Evolutionary conservation across 2,797 vertebrate genomes (phyloP).

Genomic region (Acanthis flammea): DNA sequence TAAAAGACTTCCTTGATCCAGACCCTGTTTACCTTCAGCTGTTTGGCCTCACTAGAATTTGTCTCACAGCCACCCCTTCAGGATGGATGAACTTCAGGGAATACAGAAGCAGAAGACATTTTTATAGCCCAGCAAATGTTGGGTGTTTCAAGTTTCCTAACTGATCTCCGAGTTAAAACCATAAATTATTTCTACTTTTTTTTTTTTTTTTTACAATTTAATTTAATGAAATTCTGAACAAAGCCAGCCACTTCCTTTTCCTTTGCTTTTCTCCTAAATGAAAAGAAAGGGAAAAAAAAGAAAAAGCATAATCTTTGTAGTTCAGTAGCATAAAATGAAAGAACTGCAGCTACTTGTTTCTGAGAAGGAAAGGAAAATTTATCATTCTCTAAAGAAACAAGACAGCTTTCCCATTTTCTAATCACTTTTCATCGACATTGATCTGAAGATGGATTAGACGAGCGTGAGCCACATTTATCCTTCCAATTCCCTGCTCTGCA

Average conservation of each 20-base stretch:
- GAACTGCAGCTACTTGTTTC: background rate
- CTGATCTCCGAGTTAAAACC: background rate
- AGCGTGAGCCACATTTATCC: background rate
- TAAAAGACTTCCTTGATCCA: background rate
- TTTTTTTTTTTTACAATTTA: background rate
- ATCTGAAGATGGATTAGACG: background rate
- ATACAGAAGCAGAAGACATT: background rate
- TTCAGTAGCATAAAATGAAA: background rate
- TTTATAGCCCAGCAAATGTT: background rate
- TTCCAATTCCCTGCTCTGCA: background rate
- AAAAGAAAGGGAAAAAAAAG: background rate
- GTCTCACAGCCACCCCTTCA: background rate
- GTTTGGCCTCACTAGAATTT: background rate
- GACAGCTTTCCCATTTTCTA: constrained; percentile 29
- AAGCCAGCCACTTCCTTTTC: background rate
- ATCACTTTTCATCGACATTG: constrained; percentile 26
- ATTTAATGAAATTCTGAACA: background rate
- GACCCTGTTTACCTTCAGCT: background rate
- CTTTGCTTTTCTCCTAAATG: background rate
- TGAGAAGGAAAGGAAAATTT: background rate
- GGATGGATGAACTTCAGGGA: background rate
- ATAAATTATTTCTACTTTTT: background rate
- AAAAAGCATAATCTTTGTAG: background rate
- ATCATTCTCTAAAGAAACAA: constrained; percentile 6
- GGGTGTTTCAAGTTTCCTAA: background rate